Evolutionary conservation across 2,797 vertebrate genomes (phyloP), one percentile per base, ranked within the genome.

Genomic region (Smutsia temminckii): DNA sequence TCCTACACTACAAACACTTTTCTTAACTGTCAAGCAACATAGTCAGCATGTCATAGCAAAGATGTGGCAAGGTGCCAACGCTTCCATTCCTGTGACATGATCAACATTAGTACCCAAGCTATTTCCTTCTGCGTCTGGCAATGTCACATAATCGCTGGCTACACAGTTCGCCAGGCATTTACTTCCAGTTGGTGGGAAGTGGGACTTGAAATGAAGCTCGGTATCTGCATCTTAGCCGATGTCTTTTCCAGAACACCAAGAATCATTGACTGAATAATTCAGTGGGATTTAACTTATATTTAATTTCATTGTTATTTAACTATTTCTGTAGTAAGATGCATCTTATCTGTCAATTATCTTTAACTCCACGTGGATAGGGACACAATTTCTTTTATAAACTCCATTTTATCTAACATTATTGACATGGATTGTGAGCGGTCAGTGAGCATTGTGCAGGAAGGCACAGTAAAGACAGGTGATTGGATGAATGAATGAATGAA

Each of bases 201-300:
- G 37, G 55, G 51, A 32, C 8, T 21, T 71, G 79, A 75, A 55
- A 77, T 49, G 25, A 90, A 95, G 81, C 27, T 96, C 16, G 53
- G 34, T 80, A 59, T 88, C 68, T 92, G 8, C 42, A 8, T 75
- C 83, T 88, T 79, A 66, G 51, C 68, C 42, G 3, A 64, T 90
- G 16, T 63, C 5, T 85, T 68, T 81, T 80, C 23, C 23, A 93
- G 72, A 94, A 78, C 14, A 91, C 80, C 71, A 95, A 89, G 68
- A 78, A 71, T 57, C 46, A 55, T 6, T 49, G 13, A 51, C 53
- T 91, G 77, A 96, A 29, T 75, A 89, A 88, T 78, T 69, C 23
- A 78, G 51, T 84, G 13, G 9, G 71, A 86, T 84, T 95, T 91
- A 96, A 66, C 29, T 80, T 17, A 8, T 32, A 79, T 78, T 72